Evolutionary conservation across 2,797 vertebrate genomes (phyloP).

Genomic region (Acropternis orthonyx): DNA sequence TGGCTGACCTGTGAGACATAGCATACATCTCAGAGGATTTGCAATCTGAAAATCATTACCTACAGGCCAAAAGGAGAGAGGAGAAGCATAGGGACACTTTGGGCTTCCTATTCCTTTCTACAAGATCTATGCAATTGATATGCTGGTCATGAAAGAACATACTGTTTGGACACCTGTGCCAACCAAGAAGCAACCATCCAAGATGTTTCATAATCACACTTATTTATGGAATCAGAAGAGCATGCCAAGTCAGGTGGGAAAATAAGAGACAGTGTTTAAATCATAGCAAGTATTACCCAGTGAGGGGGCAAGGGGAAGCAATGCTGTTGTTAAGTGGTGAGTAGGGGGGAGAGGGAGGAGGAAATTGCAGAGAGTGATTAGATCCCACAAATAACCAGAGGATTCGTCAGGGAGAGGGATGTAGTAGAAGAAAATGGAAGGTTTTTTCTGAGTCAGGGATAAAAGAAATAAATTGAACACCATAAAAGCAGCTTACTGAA

Average conservation of each 20-base stretch:
- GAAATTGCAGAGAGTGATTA: slow-evolving; percentile 52
- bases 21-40: neutral
- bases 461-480: slow-evolving; percentile 46
- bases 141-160: neutral
- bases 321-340: neutral
- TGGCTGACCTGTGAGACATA: neutral
- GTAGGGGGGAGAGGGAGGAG: neutral
- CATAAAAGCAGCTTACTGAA: neutral
- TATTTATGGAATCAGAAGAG: slow-evolving; percentile 47
- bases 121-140: slow-evolving; percentile 35
- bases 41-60: neutral
- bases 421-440: slow-evolving; percentile 3
- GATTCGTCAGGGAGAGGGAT: slow-evolving; percentile 7
- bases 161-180: slow-evolving; percentile 61
- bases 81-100: neutral
- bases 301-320: neutral
- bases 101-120: neutral
- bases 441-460: slow-evolving; percentile 11
- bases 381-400: neutral
- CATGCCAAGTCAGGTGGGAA: slow-evolving; percentile 64
- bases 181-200: neutral
- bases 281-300: slow-evolving; percentile 24
- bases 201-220: neutral
- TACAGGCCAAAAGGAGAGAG: slow-evolving; percentile 9
- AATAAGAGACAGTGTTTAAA: slow-evolving; percentile 21